Conservation (phyloP, 1,140 invertebrate species). For the Drosophila kikkawai region DNA sequence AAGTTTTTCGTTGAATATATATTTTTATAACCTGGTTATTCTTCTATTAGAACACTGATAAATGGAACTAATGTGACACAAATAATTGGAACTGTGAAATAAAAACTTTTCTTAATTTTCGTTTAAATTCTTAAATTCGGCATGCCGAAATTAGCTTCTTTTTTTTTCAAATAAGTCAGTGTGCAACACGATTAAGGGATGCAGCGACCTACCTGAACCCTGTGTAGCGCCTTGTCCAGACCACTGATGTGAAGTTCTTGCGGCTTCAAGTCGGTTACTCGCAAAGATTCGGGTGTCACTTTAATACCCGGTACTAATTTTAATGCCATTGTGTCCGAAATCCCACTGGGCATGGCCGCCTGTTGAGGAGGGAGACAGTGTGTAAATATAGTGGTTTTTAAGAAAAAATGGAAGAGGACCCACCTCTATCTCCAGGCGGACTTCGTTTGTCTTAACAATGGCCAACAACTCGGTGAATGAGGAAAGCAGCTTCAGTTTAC, state of each 20-base stretch:
- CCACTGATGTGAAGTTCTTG: constrained; percentile 80
- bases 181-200: background rate
- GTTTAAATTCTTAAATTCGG: too few species aligned
- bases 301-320: constrained; percentile 82
- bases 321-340: constrained; percentile 73
- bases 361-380: constrained; percentile 23
- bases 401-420: background rate
- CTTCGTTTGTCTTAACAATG: constrained; percentile 71
- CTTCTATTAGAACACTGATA: background rate
- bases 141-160: too few species aligned
- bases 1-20: too few species aligned
- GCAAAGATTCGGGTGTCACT: constrained; percentile 59
- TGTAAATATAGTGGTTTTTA: constrained; percentile 1
- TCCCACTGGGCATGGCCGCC: constrained; percentile 71
- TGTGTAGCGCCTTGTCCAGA: constrained; percentile 79
- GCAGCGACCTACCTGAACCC: constrained; percentile 74
- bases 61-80: background rate
- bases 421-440: constrained; percentile 76
- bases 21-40: constrained; percentile 1
- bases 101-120: too few species aligned
- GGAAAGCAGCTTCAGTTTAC: constrained; percentile 63
- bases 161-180: background rate
- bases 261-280: constrained; percentile 62
- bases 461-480: constrained; percentile 68
- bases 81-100: too few species aligned